Evolutionary conservation across 1,140 invertebrate genomes (phyloP).

Genomic region (Euwallacea similis): DNA sequence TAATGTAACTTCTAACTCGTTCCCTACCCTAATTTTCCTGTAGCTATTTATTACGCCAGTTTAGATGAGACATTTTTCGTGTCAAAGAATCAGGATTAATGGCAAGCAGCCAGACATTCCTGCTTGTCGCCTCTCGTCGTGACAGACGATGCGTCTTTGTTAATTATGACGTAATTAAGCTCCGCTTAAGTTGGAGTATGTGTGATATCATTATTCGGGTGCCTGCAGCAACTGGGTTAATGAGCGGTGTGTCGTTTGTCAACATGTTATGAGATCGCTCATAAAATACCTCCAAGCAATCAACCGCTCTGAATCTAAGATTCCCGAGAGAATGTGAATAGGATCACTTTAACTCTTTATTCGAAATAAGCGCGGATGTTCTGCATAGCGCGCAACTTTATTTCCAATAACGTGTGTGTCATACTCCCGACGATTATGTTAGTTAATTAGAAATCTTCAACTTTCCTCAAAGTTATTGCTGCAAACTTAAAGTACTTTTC

Average conservation of each 20-base stretch:
- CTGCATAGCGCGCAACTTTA: no score
- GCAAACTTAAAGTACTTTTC: background rate
- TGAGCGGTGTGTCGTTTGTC: constrained; percentile 16
- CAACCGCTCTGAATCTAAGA: no score
- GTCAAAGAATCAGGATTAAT: constrained; percentile 17
- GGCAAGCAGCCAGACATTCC: constrained; percentile 19
- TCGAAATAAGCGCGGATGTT: no score
- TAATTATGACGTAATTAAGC: constrained; percentile 32
- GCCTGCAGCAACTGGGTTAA: constrained; percentile 21
- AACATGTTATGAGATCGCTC: constrained; percentile 17
- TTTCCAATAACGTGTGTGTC: no score
- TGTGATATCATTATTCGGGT: constrained; percentile 26
- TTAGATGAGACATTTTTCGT: constrained; percentile 8
- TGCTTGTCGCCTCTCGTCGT: constrained; percentile 6
- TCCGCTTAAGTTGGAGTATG: constrained; percentile 18
- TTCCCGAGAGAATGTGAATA: no score
- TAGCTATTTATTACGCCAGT: constrained; percentile 8
- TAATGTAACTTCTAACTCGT: no score
- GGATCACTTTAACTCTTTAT: no score
- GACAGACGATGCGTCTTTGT: constrained; percentile 21
- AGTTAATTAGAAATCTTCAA: no score
- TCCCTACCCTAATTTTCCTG: background rate
- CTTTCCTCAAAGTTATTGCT: background rate
- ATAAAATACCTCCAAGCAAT: no score
- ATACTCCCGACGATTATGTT: no score